phyloP scores from a whole-genome alignment of 2,797 vertebrate genomes.

The Xenentodon cancila region DNA sequence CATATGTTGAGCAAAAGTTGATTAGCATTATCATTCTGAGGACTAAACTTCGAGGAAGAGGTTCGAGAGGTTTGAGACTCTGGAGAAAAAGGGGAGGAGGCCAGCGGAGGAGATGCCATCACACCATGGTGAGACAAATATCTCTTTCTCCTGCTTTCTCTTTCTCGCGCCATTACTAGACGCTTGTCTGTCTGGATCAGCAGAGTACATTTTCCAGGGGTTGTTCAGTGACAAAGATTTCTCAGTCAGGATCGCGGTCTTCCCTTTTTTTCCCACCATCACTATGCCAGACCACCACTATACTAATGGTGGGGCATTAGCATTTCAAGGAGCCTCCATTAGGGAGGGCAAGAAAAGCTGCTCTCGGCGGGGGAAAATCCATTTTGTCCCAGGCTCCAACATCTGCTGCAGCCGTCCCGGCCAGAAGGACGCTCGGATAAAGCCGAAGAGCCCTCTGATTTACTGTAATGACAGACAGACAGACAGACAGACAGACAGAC shows the following conservation, averaged over 20 bases:
- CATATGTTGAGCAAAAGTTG: constrained; percentile 22
- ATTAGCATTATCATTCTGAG: constrained; percentile 68
- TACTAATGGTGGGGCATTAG: constrained; percentile 90
- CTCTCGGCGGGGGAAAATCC: constrained; percentile 89
- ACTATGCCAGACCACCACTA: constrained; percentile 88
- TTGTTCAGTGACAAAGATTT: constrained; percentile 86
- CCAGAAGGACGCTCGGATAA: constrained; percentile 93
- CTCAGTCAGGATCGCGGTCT: constrained; percentile 83
- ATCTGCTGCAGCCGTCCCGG: constrained; percentile 95
- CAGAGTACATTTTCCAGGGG: constrained; percentile 83
- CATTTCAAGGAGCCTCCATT: constrained; percentile 95
- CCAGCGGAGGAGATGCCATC: constrained; percentile 60
- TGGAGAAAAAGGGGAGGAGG: constrained; percentile 21
- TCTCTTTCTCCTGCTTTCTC: constrained; percentile 34
- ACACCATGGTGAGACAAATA: constrained; percentile 62
- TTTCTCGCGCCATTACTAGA: constrained; percentile 40
- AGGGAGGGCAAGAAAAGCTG: constrained; percentile 91
- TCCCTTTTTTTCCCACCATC: constrained; percentile 82
- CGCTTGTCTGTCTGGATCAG: constrained; percentile 71
- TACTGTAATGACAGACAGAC: constrained; percentile 87
- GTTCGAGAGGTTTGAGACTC: constrained; percentile 13
- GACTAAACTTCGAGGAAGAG: constrained; percentile 54
- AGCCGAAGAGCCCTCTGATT: constrained; percentile 92
- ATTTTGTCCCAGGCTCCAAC: constrained; percentile 93
- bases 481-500: constrained; percentile 57